Base-by-base conservation (phyloP, 2,888 invertebrate genomes). In the Parnassius orleans region DNA sequence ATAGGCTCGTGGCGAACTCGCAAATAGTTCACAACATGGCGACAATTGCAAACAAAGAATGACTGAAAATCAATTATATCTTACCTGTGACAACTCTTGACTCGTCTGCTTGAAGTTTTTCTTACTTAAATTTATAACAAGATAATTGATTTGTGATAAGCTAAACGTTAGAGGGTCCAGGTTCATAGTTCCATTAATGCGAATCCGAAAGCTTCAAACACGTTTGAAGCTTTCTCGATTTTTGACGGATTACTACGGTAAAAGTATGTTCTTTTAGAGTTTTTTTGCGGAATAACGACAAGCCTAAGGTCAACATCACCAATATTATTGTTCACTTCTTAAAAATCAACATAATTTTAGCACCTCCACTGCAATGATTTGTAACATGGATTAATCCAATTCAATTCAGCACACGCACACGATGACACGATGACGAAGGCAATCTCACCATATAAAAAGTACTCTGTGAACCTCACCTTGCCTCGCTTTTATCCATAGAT, bases 141-240 rank as follows among this genome's bases (percentile, higher is more conserved):
- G 96, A 95, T 96, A 96, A 96, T 96, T 96, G 94, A 98, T 98
- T 96, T 98, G 98, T 95, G 97, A 97, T 95, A 98, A 96, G 95
- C 98, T 97, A 95, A 98, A 96, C 94, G 97, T 97, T 95, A 98
- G 95, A 95, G 98, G 96, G 95, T 98, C 98, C 95, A 98, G 97
- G 96, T 97, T 97, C 98, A 98, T 98, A 97, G 96, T 97, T 97
- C 96, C 97, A 95, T 95, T 94, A 95, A 95, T 93, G 93, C 95
- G 94, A 94, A 95, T 94, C 94, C 95, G 96, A 97, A 97, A 97
- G 96, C 97, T 97, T 97, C 97, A 97, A 97, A 95, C 94, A 93
- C 92, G 94, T 94, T 96, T 96, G 96, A 96, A 96, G 96, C 96
- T 96, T 96, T 96, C 96, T 95, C 93, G 93, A 94, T 94, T 93